Base-by-base conservation (phyloP, 2,113 vertebrate species). In the Mungos mungo region DNA sequence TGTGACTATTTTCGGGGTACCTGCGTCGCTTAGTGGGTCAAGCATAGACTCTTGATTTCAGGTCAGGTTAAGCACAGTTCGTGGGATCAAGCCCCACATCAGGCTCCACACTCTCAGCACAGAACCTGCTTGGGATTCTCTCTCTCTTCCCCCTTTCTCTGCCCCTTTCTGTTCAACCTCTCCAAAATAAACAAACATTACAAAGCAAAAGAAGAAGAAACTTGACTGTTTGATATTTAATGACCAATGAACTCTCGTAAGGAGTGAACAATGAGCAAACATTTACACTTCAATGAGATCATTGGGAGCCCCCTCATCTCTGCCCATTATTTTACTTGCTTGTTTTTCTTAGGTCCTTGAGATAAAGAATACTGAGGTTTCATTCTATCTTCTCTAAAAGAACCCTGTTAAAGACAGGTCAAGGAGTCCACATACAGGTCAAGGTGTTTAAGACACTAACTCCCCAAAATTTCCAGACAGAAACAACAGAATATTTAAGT, bases 341-440 rank as follows among this genome's bases (percentile, higher is more conserved):
- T 88, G 7, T 94, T 86, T 96, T 88, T 87, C 84, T 83, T 41
- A 89, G 52, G 27, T 90, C 38, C 71, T 77, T 86, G 38, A 95
- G 47, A 25, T 7, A 3, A 90, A 87, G 29, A 95, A 54, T 11
- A 45, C 16, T 2, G 3, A 19, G 19, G 14, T 86, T 97, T 38
- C 50, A 35, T 25, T 74, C 23, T 0, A 60, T 80, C 14, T 65
- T 92, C 54, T 85, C 83, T 66, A 38, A 77, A 86, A 93, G 72
- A 45, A 45, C 7, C 45, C n/a, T 90, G 29, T 81, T 33, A 54
- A 81, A 80, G 14, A 66, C 3, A 54, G 60, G 57, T 21, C 21
- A 60, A 23, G 57, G 57, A 60, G 69, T 47, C 47, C 69, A 87
- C 16, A 35, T 45, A 16, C 35, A 63, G 12, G 10, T 65, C 72